phyloP scores from a whole-genome alignment of 2,113 vertebrate species.

The Balaeniceps rex region DNA sequence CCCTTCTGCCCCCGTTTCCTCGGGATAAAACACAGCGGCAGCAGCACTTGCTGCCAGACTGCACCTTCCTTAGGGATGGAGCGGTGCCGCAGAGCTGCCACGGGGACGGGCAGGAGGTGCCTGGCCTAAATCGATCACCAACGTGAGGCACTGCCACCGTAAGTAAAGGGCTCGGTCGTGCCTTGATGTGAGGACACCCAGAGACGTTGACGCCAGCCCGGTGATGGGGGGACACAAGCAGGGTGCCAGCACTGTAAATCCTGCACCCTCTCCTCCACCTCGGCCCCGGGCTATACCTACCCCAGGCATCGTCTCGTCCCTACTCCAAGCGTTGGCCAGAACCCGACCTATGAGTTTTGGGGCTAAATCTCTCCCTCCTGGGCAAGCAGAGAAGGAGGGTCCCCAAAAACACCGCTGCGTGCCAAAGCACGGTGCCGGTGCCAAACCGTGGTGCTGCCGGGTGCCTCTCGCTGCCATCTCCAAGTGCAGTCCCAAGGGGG shows the following conservation, averaged over 20 bases:
- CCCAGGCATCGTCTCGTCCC: fast-evolving
- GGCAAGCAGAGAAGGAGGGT: background rate
- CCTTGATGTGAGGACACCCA: background rate
- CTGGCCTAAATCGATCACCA: background rate
- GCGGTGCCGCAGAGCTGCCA: background rate
- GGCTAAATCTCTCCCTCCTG: background rate
- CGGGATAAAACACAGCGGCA: background rate
- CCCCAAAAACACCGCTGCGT: background rate
- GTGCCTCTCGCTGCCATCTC: background rate
- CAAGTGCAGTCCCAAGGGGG: background rate
- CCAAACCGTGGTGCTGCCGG: background rate
- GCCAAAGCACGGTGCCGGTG: background rate
- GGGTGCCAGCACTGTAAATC: background rate
- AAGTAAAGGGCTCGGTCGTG: fast-evolving
- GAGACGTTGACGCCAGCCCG: background rate
- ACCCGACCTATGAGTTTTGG: background rate
- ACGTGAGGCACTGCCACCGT: fast-evolving
- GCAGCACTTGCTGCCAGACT: background rate
- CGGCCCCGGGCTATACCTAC: background rate
- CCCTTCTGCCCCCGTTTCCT: background rate
- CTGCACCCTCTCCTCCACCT: background rate
- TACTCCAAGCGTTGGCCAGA: background rate
- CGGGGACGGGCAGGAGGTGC: background rate
- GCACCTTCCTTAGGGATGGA: background rate
- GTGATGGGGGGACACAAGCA: background rate